phyloP scores from a whole-genome alignment of 2,888 invertebrate species.

The Linhomoeus sp. region DNA sequence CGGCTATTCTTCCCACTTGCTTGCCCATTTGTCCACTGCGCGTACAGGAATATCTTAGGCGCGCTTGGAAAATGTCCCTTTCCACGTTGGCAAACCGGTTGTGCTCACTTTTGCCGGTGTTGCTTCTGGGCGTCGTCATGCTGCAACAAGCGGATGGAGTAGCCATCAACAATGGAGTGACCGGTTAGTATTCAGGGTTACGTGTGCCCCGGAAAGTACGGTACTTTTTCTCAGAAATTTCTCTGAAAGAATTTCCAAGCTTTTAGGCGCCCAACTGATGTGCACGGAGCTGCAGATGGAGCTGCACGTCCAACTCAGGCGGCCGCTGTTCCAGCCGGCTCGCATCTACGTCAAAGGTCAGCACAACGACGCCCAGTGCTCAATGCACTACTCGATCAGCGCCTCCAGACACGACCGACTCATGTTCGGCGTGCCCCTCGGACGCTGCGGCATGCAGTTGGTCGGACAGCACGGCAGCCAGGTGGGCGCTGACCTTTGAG shows the following conservation, averaged over 20 bases:
- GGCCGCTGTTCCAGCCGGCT: conserved; percentile 1
- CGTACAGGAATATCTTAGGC: too few species aligned
- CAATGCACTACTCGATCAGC: background rate
- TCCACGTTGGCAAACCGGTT: too few species aligned
- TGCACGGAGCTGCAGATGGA: background rate
- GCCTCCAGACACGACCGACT: background rate
- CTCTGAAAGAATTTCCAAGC: background rate
- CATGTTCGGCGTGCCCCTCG: background rate
- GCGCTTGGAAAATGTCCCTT: too few species aligned
- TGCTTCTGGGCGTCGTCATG: too few species aligned
- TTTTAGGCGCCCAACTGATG: background rate
- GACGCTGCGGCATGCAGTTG: background rate
- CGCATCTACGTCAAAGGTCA: conserved; percentile 2
- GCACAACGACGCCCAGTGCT: background rate
- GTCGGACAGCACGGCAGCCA: background rate
- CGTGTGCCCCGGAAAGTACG: too few species aligned
- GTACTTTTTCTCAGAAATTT: background rate
- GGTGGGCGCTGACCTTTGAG: background rate
- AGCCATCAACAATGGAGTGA: too few species aligned
- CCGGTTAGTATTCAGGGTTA: too few species aligned
- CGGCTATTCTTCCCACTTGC: too few species aligned
- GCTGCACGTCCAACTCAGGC: background rate
- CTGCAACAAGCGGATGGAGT: too few species aligned
- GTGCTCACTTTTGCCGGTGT: too few species aligned
- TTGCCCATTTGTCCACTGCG: too few species aligned